Base-by-base conservation (phyloP, 2,888 invertebrate genomes). In the Phoronis australis region DNA sequence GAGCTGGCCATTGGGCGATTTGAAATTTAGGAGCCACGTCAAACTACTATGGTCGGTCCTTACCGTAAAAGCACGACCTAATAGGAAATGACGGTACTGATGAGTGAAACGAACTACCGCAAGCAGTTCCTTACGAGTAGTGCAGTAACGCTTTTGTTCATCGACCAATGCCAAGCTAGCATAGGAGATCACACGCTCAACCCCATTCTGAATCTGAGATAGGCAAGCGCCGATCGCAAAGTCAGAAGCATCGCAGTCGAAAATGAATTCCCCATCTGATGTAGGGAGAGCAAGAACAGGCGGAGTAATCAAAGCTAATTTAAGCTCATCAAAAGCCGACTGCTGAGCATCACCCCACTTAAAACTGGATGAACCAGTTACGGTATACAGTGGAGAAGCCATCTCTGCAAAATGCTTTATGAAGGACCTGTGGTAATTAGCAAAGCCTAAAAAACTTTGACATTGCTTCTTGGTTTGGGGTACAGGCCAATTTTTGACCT, bases 251-350 rank as follows among this genome's bases (percentile, higher is more conserved):
- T 44, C 44, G n/a, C 35, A 37, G 15, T 44, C 44, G 5, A 44
- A 37, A 15, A 35, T 37, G 35, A 44, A 44, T 12, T 20, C 15
- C 15, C 22, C 37, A n/a, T 44, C 20, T 9, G 5, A 37, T 24
- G 47, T 43, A 25, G 59, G 52, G 22, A 57, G 55, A 25, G 45
- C 49, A 23, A 52, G 43, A 35, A 44, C 35, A 5, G 44, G 44
- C 6, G 37, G 6, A 6, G 35, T 18, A 18, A 21, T 37, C 5
- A 44, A 21, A 6, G 12, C n/a, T 15, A 18, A 5, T 44, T 44
- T 44, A 15, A 44, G 22, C 9, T 37, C 12, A n/a, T 9, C 27
- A 44, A 44, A 27, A 15, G 44, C 44, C 12, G 12, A 5, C 6
- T 44, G 5, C 18, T 44, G 20, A 9, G 35, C 21, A 6, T 44